A percentile compares a stretch with the other conserved stretches of the same genome.
phyloP scores from a whole-genome alignment of 2,888 invertebrate species.

The Lottia gigantea region DNA sequence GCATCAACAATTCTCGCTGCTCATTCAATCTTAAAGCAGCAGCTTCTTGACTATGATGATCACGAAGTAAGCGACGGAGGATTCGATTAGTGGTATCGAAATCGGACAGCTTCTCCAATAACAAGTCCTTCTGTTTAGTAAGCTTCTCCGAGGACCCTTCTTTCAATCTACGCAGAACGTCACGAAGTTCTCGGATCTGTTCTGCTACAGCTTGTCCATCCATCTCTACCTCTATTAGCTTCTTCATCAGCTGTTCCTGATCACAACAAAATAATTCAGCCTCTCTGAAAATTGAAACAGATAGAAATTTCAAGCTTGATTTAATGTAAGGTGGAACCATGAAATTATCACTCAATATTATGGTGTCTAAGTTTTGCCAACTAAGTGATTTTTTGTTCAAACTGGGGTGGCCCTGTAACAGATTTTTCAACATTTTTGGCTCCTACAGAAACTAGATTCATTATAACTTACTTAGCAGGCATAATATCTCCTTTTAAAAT shows the following conservation, averaged over 20 bases:
- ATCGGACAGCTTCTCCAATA: conserved; percentile 60
- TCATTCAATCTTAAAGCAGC: conserved; percentile 54
- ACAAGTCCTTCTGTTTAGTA: conserved; percentile 57
- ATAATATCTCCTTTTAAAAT: conserved; percentile 41
- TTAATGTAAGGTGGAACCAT: too few species aligned
- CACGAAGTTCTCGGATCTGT: conserved; percentile 57
- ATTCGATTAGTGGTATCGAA: conserved; percentile 64
- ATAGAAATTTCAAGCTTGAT: too few species aligned
- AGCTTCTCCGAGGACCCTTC: conserved; percentile 54
- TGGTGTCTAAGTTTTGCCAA: too few species aligned
- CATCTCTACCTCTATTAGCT: conserved; percentile 66
- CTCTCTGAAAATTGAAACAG: conserved; percentile 48
- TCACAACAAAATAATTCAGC: conserved; percentile 51
- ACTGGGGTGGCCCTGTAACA: too few species aligned
- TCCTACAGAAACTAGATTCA: too few species aligned
- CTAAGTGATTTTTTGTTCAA: too few species aligned
- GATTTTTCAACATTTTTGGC: too few species aligned
- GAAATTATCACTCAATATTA: too few species aligned
- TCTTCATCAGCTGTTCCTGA: conserved; percentile 64
- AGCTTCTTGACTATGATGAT: conserved; percentile 61
- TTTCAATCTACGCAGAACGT: conserved; percentile 53
- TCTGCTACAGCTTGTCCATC: conserved; percentile 65
- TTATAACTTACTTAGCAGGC: too few species aligned
- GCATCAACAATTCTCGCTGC: conserved; percentile 62
- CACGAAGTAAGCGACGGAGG: conserved; percentile 58